A percentile compares a stretch with the other conserved stretches of the same genome.
Evolutionary conservation across 2,797 vertebrate genomes (phyloP).

Genomic region (Acrossocheilus wenchowensis): DNA sequence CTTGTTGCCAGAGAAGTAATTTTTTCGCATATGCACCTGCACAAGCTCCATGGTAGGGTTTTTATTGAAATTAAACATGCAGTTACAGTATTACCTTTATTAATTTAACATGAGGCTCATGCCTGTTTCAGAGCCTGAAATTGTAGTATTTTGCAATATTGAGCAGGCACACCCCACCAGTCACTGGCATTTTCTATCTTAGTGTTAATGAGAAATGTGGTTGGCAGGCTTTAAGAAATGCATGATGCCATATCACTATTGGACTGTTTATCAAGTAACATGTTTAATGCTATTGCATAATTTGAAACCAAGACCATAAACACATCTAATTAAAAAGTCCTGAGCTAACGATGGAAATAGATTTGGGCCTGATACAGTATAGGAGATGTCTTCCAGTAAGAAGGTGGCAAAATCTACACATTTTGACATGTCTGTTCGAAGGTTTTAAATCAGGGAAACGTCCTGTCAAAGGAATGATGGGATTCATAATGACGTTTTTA

Average conservation of each 20-base stretch:
- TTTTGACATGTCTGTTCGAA: not conserved
- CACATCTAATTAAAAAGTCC: not conserved
- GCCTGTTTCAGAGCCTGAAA: not conserved
- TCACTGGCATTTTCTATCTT: not conserved
- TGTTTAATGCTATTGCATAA: not conserved
- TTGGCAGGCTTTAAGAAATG: not conserved
- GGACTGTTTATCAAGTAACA: not conserved
- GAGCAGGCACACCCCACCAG: not conserved
- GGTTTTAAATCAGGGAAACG: not conserved
- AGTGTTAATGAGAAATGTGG: constrained; percentile 24
- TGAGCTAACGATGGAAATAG: not conserved
- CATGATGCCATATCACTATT: not conserved
- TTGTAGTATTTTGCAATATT: not conserved
- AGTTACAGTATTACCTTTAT: not conserved
- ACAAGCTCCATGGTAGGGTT: not conserved
- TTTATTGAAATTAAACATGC: not conserved
- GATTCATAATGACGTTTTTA: not conserved
- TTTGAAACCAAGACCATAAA: not conserved
- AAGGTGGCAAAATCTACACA: not conserved
- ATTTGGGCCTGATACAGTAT: not conserved
- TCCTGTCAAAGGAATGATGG: not conserved
- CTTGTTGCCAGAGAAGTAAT: not conserved
- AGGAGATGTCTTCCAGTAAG: not conserved
- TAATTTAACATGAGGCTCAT: not conserved
- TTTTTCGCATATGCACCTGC: not conserved